Percentiles rank a stretch among this genome's conserved stretches.
These are phyloP conservation scores for Hystrix cristata DNA, from an alignment of 2,113 vertebrate species.

Conservation along the genomic window DNA sequence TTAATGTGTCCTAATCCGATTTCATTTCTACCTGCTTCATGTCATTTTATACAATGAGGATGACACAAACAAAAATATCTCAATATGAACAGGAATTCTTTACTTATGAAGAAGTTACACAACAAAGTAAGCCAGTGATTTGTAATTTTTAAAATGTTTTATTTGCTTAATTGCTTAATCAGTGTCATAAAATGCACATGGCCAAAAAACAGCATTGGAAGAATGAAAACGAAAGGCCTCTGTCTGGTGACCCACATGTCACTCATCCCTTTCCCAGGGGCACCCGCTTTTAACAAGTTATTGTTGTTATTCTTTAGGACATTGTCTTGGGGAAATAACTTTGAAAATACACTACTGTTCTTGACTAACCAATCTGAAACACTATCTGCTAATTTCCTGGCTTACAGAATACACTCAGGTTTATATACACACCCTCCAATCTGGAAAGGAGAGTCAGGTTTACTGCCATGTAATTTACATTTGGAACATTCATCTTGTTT, in stretches of 20 bases:
- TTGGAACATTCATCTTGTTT: constrained; percentile 16
- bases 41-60: constrained; percentile 42
- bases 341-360: not conserved
- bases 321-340: constrained; percentile 17
- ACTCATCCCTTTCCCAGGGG: not conserved
- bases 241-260: not conserved
- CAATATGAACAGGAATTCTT: not conserved
- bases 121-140: constrained; percentile 21
- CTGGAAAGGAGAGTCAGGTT: not conserved
- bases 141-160: constrained; percentile 40
- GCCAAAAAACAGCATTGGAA: not conserved
- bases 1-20: constrained; percentile 16
- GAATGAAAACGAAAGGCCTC: constrained; percentile 34
- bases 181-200: not conserved
- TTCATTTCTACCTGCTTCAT: constrained; percentile 41
- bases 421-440: not conserved
- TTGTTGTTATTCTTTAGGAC: constrained; percentile 1
- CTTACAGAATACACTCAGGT: constrained; percentile 5
- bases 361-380: constrained; percentile 56
- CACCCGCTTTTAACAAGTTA: constrained; percentile 38
- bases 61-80: not conserved
- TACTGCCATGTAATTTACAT: constrained; percentile 46
- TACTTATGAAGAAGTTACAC: constrained; percentile 22
- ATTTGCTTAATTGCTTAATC: constrained; percentile 46
- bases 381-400: not conserved